phyloP scores from a whole-genome alignment of 2,797 vertebrate genomes.

The Helostoma temminkii region DNA sequence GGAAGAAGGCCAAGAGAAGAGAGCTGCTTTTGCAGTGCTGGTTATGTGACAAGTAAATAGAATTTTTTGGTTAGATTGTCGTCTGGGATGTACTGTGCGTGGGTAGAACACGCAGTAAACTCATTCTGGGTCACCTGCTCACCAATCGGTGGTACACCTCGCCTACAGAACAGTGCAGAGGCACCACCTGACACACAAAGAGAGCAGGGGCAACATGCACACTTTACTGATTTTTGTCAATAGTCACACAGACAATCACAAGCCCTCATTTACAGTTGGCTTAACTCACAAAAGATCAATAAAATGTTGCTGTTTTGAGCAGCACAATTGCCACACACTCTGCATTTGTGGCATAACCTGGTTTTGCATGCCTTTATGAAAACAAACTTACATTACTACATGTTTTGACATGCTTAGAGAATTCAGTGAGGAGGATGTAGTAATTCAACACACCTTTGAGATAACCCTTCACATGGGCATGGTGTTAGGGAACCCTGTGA shows the following conservation, averaged over 20 bases:
- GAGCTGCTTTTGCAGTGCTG: constrained; percentile 28
- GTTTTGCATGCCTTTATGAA: not conserved
- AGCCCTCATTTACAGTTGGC: constrained; percentile 26
- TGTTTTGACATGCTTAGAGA: constrained; percentile 1
- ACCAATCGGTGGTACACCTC: constrained; percentile 50
- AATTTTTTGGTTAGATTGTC: constrained; percentile 46
- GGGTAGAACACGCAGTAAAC: constrained; percentile 46
- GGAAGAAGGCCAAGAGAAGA: constrained; percentile 31
- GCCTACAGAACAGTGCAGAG: constrained; percentile 18
- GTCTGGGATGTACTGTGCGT: constrained; percentile 33
- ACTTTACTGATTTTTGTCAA: constrained; percentile 20
- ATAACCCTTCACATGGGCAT: constrained; percentile 10
- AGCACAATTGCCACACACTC: not conserved
- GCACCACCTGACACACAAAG: constrained; percentile 29
- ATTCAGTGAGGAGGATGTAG: constrained; percentile 13
- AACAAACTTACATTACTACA: constrained; percentile 15
- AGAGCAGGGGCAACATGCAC: not conserved
- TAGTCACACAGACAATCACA: constrained; percentile 14
- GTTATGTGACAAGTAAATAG: constrained; percentile 53
- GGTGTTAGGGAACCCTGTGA: constrained; percentile 45
- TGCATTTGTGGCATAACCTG: constrained; percentile 6
- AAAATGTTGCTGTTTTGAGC: constrained; percentile 19
- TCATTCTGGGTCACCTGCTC: constrained; percentile 57
- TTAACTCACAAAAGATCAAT: constrained; percentile 36
- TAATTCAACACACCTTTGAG: constrained; percentile 22